These are phyloP conservation scores for Cryptotermes secundus DNA, from an alignment of 1,140 invertebrate genomes.

Conservation along the genomic window DNA sequence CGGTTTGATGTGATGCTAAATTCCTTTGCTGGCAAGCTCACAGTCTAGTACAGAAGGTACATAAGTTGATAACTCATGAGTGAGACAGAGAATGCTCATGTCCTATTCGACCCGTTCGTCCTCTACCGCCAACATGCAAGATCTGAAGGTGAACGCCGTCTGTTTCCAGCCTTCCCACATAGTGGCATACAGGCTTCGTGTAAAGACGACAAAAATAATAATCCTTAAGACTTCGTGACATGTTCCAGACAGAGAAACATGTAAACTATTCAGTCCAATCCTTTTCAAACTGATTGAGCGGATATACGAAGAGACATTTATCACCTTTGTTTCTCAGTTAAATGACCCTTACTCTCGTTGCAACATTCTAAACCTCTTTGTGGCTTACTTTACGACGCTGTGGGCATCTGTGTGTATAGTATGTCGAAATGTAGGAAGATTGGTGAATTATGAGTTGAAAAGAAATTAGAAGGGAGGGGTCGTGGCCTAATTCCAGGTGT, in stretches of 20 bases:
- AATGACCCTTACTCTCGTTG: neutral
- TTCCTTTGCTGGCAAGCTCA: neutral
- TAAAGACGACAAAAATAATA: neutral
- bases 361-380: neutral
- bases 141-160: neutral
- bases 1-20: neutral
- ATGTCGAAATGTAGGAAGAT: no score
- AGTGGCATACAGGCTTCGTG: neutral
- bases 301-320: neutral
- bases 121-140: neutral
- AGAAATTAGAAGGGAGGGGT: no score
- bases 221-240: constrained; percentile 6
- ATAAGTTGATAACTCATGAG: neutral
- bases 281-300: neutral
- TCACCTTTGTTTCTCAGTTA: neutral
- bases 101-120: neutral
- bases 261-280: neutral
- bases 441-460: no score
- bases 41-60: neutral
- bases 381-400: no score
- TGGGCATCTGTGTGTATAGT: no score
- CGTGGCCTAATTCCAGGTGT: no score
- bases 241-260: constrained; percentile 1
- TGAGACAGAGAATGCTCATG: neutral
- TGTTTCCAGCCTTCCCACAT: neutral